Evolutionary conservation across 37 sponge, comb jelly and placozoan species (phyloP).

Genomic region (Corticium candelabrum): DNA sequence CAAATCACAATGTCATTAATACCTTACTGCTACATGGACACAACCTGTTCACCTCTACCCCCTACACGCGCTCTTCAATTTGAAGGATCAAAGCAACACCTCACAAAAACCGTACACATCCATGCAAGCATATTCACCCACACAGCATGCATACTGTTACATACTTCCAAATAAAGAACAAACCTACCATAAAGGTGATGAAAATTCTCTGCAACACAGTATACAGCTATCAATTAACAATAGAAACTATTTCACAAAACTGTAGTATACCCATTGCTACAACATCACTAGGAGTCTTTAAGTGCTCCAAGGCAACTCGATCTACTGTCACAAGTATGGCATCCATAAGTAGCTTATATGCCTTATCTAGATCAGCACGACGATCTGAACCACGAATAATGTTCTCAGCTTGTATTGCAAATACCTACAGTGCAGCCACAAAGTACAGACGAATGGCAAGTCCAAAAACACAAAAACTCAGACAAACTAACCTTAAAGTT

Average conservation of each 20-base stretch:
- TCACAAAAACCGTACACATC: no score
- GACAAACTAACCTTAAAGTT: conserved; percentile 21
- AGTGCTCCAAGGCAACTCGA: conserved; percentile 51
- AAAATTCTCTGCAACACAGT: conserved; percentile 60
- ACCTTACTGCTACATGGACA: no score
- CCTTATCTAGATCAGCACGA: conserved; percentile 59
- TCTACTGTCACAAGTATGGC: conserved; percentile 52
- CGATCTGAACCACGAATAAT: conserved; percentile 45
- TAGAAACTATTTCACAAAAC: no score
- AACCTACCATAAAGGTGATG: conserved; percentile 45
- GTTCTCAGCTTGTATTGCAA: conserved; percentile 55
- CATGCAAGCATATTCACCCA: no score
- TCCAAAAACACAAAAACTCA: not conserved
- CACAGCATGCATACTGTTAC: no score
- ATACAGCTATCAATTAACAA: no score
- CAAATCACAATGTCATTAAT: no score
- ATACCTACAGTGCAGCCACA: conserved; percentile 14
- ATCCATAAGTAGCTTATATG: conserved; percentile 55
- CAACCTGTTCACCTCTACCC: no score
- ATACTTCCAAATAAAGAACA: no score
- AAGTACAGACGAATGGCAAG: not conserved
- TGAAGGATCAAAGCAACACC: no score
- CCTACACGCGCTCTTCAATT: no score
- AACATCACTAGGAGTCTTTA: conserved; percentile 78
- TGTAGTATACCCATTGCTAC: conserved; percentile 55